phyloP scores from a whole-genome alignment of 2,888 invertebrate species.

The Piscicola geometra region DNA sequence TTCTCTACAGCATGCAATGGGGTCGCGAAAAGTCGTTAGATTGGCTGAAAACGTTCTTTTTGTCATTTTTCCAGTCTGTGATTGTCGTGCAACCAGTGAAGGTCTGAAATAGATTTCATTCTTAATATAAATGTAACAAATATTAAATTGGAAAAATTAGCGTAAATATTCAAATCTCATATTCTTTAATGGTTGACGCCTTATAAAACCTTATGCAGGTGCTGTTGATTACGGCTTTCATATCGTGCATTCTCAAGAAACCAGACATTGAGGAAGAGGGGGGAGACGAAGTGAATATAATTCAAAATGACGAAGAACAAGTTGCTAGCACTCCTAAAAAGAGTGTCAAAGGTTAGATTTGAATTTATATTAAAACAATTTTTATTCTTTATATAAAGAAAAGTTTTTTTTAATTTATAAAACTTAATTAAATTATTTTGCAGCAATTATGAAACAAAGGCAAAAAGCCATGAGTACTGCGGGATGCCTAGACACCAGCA shows the following conservation, averaged over 20 bases:
- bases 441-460: constrained; percentile 50
- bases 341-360: constrained; percentile 14
- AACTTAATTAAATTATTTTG: constrained; percentile 14
- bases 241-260: constrained; percentile 53
- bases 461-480: constrained; percentile 48
- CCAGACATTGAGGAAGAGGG: constrained; percentile 54
- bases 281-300: constrained; percentile 45
- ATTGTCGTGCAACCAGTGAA: constrained; percentile 55
- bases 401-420: too few species aligned
- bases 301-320: constrained; percentile 32
- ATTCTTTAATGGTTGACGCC: not conserved
- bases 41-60: constrained; percentile 54
- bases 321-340: constrained; percentile 22
- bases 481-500: constrained; percentile 50
- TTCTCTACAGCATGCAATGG: constrained; percentile 56
- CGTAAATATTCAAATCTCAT: not conserved
- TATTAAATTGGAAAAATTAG: too few species aligned
- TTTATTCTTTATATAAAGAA: too few species aligned
- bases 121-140: too few species aligned
- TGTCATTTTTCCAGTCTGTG: constrained; percentile 56
- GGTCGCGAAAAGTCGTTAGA: constrained; percentile 53
- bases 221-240: constrained; percentile 52
- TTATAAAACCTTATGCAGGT: constrained; percentile 46
- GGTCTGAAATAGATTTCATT: constrained; percentile 47
- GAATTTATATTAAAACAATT: too few species aligned